Evolutionary conservation across 2,797 vertebrate species (phyloP), one percentile per base, ranked within the genome.

Genomic region (Kryptopterus vitreolus): DNA sequence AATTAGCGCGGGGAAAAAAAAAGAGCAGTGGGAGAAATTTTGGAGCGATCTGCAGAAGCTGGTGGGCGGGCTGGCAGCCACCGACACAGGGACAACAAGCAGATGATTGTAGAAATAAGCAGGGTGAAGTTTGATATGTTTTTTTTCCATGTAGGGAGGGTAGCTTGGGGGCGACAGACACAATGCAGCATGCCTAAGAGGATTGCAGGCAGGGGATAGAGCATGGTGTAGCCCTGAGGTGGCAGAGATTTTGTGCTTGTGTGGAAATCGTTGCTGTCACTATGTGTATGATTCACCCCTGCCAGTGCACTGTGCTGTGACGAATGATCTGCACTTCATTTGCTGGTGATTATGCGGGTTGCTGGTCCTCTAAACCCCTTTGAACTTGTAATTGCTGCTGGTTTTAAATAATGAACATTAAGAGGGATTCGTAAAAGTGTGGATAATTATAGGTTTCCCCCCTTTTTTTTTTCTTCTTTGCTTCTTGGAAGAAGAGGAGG

Each of bases 301-400:
- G 77, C 71, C 91, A 92, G 92, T 92, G 92, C 92, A 92, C 93
- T 95, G 93, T 92, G 92, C 95, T 95, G 95, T 97, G 94, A 96
- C 95, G 95, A 97, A 97, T 96, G 96, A 95, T 95, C 93, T 91
- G 94, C 89, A 94, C 95, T 96, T 97, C 96, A 97, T 98, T 97
- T 96, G 94, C 92, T 92, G 94, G 95, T 96, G 95, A 97, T 98
- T 98, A 97, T 96, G 95, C 93, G 90, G 95, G 94, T 95, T 97
- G 96, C 93, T 96, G 95, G 95, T 95, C 95, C 95, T 83, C 95
- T 95, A 96, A 97, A 96, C 96, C 95, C 94, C 95, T 98, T 97
- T 98, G 96, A 98, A 97, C 96, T 97, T 96, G 95, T 97, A 97
- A 98, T 97, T 98, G 96, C 95, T 94, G 95, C 95, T 95, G 95